These are phyloP conservation scores for Malurus leucopterus DNA, from an alignment of 2,797 vertebrate species.

Conservation along the genomic window DNA sequence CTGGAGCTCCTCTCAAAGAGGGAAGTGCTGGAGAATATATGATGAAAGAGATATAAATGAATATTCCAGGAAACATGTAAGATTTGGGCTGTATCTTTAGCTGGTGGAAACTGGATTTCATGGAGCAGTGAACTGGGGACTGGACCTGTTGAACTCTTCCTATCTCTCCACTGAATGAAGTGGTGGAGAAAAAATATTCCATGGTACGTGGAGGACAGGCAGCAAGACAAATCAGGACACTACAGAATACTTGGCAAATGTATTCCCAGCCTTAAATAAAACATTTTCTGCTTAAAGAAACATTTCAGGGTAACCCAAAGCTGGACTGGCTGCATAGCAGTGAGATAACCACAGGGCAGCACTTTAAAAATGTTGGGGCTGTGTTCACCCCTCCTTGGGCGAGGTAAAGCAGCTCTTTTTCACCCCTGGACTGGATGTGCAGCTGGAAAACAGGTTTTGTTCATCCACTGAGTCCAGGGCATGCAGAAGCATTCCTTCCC, in stretches of 20 bases:
- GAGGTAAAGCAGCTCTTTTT: neutral
- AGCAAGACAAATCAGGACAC: neutral
- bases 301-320: neutral
- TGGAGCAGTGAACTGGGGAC: fast-evolving
- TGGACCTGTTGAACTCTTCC: neutral
- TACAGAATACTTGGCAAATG: neutral
- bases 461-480: neutral
- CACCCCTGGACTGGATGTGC: neutral
- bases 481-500: neutral
- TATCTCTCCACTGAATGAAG: neutral
- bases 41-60: neutral
- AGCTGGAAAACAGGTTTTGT: neutral
- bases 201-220: neutral
- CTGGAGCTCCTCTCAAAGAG: neutral
- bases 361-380: neutral
- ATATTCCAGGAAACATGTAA: neutral
- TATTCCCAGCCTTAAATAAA: constrained; percentile 13
- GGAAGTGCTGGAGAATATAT: neutral
- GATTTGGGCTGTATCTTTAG: neutral
- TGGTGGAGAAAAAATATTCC: neutral
- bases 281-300: neutral
- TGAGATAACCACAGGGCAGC: neutral
- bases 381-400: neutral
- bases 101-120: neutral
- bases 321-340: neutral